phyloP scores from a whole-genome alignment of 1,140 invertebrate genomes.

The Aphidius ervi region DNA sequence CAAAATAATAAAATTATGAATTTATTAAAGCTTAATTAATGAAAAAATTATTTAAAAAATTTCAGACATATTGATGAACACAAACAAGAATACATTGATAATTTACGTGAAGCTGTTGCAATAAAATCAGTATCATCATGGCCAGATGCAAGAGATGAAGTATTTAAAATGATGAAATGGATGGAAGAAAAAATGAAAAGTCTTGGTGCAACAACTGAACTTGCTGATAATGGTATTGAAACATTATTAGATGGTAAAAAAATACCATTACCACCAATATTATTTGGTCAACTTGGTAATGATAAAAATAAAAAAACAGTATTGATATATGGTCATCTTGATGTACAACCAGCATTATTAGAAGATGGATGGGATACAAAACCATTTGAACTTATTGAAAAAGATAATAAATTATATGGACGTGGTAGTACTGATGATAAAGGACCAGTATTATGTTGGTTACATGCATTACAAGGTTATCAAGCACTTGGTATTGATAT shows the following conservation, averaged over 20 bases:
- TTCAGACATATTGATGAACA: constrained; percentile 75
- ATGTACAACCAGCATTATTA: constrained; percentile 91
- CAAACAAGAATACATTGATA: constrained; percentile 71
- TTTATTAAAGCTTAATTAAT: too few relatives aligned
- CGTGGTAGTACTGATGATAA: constrained; percentile 94
- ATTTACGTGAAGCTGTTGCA: constrained; percentile 80
- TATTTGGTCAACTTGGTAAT: constrained; percentile 80
- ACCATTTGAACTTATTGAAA: constrained; percentile 86
- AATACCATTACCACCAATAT: constrained; percentile 80
- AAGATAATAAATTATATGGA: constrained; percentile 88
- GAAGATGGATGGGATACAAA: constrained; percentile 95
- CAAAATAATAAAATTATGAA: too few relatives aligned
- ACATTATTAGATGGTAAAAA: constrained; percentile 67
- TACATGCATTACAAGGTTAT: constrained; percentile 89
- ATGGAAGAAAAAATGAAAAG: constrained; percentile 67
- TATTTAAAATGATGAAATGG: constrained; percentile 78
- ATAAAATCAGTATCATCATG: constrained; percentile 95
- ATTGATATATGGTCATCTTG: constrained; percentile 94
- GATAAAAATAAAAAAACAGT: constrained; percentile 88
- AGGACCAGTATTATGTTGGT: constrained; percentile 87
- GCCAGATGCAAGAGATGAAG: constrained; percentile 73
- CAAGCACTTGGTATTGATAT: constrained; percentile 69
- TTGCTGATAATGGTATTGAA: constrained; percentile 79
- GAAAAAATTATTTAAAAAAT: background rate
- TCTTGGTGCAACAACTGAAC: constrained; percentile 70